A percentile compares a stretch with the other conserved stretches of the same genome.
Evolutionary conservation across 2,113 vertebrate species (phyloP).

Genomic region (Acanthochromis polyacanthus): DNA sequence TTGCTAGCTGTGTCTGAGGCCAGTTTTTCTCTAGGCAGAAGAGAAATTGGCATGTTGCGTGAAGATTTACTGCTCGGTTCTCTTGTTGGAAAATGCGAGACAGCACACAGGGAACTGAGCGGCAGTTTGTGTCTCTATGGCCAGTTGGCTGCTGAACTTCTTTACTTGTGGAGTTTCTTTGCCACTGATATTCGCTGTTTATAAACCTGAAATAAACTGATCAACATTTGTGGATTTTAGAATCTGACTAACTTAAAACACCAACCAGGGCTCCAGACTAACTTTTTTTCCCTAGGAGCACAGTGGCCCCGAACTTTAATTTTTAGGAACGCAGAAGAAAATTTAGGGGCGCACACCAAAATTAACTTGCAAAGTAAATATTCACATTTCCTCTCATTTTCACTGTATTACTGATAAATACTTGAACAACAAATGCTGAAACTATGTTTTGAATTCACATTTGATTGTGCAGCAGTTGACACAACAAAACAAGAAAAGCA

Average conservation of each 20-base stretch:
- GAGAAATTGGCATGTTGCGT: conserved; percentile 36
- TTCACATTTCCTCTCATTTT: no score
- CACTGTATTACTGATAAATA: no score
- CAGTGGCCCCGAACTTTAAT: no score
- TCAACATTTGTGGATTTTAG: neutral
- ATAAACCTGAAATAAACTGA: neutral
- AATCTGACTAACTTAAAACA: neutral
- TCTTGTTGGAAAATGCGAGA: conserved; percentile 39
- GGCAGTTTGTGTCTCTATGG: conserved; percentile 15
- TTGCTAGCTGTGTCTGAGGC: conserved; percentile 5
- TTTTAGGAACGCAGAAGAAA: no score
- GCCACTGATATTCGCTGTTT: neutral
- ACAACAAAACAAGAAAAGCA: no score
- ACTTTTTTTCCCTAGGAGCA: no score
- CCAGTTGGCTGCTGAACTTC: conserved; percentile 24
- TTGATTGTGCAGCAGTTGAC: no score
- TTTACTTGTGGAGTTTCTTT: conserved; percentile 14
- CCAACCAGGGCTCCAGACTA: no score
- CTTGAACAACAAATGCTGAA: no score
- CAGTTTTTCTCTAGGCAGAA: conserved; percentile 22
- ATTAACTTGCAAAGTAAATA: no score
- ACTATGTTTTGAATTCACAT: no score
- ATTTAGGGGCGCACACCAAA: no score
- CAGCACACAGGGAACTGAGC: conserved; percentile 23
- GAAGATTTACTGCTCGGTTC: conserved; percentile 37